Conservation (phyloP, 2,797 vertebrate genomes). For the Danio kyathit region DNA sequence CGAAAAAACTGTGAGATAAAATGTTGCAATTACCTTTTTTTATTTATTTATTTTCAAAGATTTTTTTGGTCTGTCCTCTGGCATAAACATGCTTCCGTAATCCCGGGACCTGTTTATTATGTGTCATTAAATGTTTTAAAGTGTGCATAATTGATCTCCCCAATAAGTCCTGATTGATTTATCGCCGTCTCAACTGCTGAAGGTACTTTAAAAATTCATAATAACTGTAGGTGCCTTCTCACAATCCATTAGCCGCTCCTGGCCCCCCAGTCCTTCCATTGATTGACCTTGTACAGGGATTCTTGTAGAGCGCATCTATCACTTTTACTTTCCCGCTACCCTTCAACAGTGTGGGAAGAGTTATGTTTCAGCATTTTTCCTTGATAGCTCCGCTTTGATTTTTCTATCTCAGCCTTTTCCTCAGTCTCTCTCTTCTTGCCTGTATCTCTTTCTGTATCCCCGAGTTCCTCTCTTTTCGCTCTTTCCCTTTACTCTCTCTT, state of each 20-base stretch:
- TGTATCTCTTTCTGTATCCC: constrained; percentile 43
- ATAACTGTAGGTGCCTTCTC: constrained; percentile 91
- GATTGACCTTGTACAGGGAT: constrained; percentile 96
- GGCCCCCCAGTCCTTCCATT: constrained; percentile 88
- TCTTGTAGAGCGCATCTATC: constrained; percentile 85
- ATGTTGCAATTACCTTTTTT: too few relatives aligned
- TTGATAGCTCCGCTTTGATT: constrained; percentile 90
- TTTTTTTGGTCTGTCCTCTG: too few relatives aligned
- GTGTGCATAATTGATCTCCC: constrained; percentile 99
- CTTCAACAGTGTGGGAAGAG: constrained; percentile 87
- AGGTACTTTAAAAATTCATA: constrained; percentile 98
- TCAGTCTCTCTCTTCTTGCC: constrained; percentile 61
- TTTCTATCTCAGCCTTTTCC: constrained; percentile 60
- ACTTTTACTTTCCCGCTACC: constrained; percentile 72
- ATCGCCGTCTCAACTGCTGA: constrained; percentile 90
- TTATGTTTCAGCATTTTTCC: constrained; percentile 88
- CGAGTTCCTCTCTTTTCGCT: constrained; percentile 32
- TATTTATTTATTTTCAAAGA: too few relatives aligned
- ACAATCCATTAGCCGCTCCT: constrained; percentile 98
- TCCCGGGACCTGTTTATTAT: constrained; percentile 93
- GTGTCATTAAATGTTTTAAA: constrained; percentile 99
- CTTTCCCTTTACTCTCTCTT: constrained; percentile 64
- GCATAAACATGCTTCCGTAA: neutral
- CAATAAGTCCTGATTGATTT: constrained; percentile 99
- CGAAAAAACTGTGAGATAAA: too few relatives aligned